Percentiles rank a stretch among this genome's conserved stretches.
These are phyloP conservation scores for Tolypeutes matacus DNA, from an alignment of 2,797 vertebrate genomes.

Conservation along the genomic window DNA sequence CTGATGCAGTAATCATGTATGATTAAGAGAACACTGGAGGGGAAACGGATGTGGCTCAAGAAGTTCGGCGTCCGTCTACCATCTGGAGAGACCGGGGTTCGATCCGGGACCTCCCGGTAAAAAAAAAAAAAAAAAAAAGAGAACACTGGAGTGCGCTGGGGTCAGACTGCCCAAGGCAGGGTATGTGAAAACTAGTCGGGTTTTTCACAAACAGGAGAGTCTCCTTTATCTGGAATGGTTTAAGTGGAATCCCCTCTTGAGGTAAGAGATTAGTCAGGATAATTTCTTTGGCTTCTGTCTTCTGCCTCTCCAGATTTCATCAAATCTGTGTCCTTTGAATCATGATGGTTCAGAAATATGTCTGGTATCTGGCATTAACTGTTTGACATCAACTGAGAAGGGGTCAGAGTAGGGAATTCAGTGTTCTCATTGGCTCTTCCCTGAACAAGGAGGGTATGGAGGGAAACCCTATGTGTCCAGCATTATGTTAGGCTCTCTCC, in stretches of 20 bases:
- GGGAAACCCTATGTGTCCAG: background rate
- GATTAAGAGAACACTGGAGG: background rate
- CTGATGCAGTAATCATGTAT: background rate
- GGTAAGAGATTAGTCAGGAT: background rate
- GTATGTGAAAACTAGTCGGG: background rate
- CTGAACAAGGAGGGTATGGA: background rate
- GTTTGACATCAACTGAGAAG: background rate
- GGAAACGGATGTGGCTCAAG: too few relatives aligned
- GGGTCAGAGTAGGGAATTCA: background rate
- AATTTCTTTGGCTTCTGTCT: background rate
- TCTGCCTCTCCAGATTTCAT: background rate
- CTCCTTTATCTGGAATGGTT: background rate
- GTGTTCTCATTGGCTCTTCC: background rate
- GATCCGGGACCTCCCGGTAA: too few relatives aligned
- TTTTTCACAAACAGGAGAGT: background rate
- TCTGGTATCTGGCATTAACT: background rate
- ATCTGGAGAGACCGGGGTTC: too few relatives aligned
- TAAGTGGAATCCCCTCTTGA: background rate
- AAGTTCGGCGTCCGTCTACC: too few relatives aligned
- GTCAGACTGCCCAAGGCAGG: background rate
- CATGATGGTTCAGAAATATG: conserved; percentile 14
- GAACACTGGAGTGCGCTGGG: background rate
- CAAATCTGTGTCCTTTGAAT: conserved; percentile 36
- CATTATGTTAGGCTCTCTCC: background rate
- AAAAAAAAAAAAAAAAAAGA: too few relatives aligned